These are phyloP conservation scores for Chromis chromis DNA, from an alignment of 2,797 vertebrate species.

Conservation along the genomic window DNA sequence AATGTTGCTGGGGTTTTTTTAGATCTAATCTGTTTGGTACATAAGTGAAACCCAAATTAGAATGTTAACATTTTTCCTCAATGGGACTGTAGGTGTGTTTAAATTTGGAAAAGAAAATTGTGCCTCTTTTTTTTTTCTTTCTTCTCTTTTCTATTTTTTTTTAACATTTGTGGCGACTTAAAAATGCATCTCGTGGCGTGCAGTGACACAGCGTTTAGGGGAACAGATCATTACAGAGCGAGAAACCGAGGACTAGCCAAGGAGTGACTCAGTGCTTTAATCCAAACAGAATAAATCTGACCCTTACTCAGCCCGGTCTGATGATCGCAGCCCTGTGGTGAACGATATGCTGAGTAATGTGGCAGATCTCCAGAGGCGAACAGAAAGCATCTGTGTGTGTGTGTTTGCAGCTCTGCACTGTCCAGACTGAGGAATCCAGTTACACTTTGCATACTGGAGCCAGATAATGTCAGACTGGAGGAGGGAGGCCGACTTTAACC, in stretches of 20 bases:
- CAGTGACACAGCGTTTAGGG: neutral
- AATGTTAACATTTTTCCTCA: neutral
- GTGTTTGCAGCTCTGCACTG: conserved; percentile 1
- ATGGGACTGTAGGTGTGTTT: neutral
- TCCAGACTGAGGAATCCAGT: conserved; percentile 52
- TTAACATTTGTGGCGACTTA: neutral
- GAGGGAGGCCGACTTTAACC: neutral
- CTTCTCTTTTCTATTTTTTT: too few relatives aligned
- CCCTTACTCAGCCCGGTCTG: conserved; percentile 43
- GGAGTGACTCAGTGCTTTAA: conserved; percentile 72
- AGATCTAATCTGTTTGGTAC: neutral
- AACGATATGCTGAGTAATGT: conserved; percentile 61
- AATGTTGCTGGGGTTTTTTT: neutral
- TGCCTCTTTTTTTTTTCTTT: neutral
- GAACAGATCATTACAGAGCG: conserved; percentile 9
- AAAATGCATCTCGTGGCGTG: neutral
- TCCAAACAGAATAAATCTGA: conserved; percentile 70
- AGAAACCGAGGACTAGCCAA: conserved; percentile 26
- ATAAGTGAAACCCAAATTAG: neutral
- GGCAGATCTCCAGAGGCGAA: conserved; percentile 52
- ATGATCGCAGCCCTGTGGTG: conserved; percentile 39
- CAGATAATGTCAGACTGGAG: conserved; percentile 44
- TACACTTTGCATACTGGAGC: conserved; percentile 54
- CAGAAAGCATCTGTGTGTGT: conserved; percentile 20
- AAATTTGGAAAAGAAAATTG: neutral